Conservation (phyloP, 2,797 vertebrate species). For the Semaprochilodus insignis region DNA sequence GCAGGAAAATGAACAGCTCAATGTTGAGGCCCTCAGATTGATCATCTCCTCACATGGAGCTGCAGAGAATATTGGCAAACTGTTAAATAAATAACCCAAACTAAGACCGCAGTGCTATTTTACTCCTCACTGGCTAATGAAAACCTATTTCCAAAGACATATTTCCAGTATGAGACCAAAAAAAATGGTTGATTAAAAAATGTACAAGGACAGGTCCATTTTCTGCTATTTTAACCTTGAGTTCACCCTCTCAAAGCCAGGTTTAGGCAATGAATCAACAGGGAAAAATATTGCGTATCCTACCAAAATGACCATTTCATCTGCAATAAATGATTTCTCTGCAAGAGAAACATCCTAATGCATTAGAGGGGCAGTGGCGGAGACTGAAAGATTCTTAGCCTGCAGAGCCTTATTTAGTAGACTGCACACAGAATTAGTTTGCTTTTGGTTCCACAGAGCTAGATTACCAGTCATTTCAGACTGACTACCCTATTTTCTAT, state of each 20-base stretch:
- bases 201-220: background rate
- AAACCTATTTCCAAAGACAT: slow-evolving; percentile 23
- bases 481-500: background rate
- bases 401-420: background rate
- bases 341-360: background rate
- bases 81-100: slow-evolving; percentile 57
- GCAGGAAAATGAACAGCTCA: slow-evolving; percentile 51
- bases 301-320: no score
- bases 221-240: background rate
- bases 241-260: background rate
- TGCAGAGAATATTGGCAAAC: slow-evolving; percentile 45
- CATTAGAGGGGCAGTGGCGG: background rate
- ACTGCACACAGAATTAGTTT: background rate
- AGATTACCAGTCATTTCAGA: background rate
- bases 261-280: background rate
- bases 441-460: background rate
- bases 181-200: background rate
- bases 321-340: background rate
- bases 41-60: slow-evolving; percentile 39
- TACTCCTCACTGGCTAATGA: slow-evolving; percentile 22
- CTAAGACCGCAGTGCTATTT: slow-evolving; percentile 23
- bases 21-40: slow-evolving; percentile 45
- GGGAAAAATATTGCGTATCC: no score
- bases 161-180: slow-evolving; percentile 10
- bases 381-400: background rate